Evolutionary conservation across 2,888 invertebrate genomes (phyloP).

Genomic region (Tachina lurida): DNA sequence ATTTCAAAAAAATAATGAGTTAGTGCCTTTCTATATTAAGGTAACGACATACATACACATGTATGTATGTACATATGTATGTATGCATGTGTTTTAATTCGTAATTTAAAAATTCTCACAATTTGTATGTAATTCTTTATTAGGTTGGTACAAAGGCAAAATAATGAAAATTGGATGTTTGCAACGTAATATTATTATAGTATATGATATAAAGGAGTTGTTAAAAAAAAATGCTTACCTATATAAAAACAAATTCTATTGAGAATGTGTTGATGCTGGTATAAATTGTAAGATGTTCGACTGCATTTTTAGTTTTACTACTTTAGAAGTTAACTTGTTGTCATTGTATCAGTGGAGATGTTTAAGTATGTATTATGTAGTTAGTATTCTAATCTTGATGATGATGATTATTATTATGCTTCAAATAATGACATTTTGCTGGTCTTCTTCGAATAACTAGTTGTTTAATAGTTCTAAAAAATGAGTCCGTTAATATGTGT

Average conservation of each 20-base stretch:
- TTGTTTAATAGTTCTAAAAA: constrained; percentile 12
- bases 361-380: neutral
- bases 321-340: constrained; percentile 20
- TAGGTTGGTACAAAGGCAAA: constrained; percentile 36
- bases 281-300: constrained; percentile 29
- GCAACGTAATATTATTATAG: neutral
- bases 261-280: constrained; percentile 8
- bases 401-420: constrained; percentile 8
- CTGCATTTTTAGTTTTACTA: constrained; percentile 28
- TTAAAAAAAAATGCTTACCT: constrained; percentile 31
- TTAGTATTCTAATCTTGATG: constrained; percentile 3
- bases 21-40: no score
- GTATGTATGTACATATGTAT: constrained; percentile 2
- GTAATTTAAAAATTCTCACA: constrained; percentile 20
- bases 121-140: constrained; percentile 10
- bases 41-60: neutral
- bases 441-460: neutral
- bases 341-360: constrained; percentile 4
- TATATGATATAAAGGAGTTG: neutral
- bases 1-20: no score
- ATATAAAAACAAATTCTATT: constrained; percentile 36
- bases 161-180: constrained; percentile 22
- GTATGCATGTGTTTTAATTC: constrained; percentile 8
- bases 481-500: neutral
- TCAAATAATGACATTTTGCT: neutral